Conservation (phyloP, 2,797 vertebrate genomes). For the Xerus rutilus region DNA sequence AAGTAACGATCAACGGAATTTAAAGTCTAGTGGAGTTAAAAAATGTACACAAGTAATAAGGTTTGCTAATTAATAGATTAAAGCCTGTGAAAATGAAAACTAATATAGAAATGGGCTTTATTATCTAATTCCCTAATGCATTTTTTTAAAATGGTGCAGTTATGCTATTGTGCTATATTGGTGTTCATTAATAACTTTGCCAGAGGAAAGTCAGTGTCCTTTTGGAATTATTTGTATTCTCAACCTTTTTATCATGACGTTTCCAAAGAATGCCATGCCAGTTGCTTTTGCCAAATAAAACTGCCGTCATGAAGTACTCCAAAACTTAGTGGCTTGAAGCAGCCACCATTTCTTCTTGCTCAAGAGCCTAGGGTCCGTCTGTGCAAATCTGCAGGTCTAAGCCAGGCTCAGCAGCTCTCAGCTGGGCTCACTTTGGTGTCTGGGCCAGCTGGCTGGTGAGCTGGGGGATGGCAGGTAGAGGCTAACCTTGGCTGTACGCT, state of each 20-base stretch:
- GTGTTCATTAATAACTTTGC: slow-evolving; percentile 73
- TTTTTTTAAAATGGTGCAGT: slow-evolving; percentile 72
- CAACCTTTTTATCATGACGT: slow-evolving; percentile 52
- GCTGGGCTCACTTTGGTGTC: background rate
- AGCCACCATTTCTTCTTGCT: slow-evolving; percentile 39
- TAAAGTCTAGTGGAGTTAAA: slow-evolving; percentile 43
- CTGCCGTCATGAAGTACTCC: slow-evolving; percentile 8
- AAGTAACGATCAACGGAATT: slow-evolving; percentile 17
- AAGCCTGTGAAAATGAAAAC: slow-evolving; percentile 72
- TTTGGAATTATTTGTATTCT: slow-evolving; percentile 60
- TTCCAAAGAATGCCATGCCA: slow-evolving; percentile 15
- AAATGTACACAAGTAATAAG: slow-evolving; percentile 41
- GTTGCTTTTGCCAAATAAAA: background rate
- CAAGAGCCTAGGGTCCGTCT: background rate
- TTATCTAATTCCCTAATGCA: slow-evolving; percentile 68
- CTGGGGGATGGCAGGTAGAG: background rate
- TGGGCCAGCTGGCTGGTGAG: background rate
- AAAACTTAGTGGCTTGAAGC: slow-evolving; percentile 25
- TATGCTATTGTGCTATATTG: slow-evolving; percentile 59
- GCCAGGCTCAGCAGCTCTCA: background rate
- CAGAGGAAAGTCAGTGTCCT: slow-evolving; percentile 57
- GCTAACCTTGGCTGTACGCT: background rate
- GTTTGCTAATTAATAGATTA: slow-evolving; percentile 72
- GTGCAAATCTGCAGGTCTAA: background rate
- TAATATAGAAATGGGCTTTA: slow-evolving; percentile 72